Evolutionary conservation across 92 coral and sea anemone species (phyloP), one percentile per base, ranked within the genome.

Genomic region (Porites divaricata): DNA sequence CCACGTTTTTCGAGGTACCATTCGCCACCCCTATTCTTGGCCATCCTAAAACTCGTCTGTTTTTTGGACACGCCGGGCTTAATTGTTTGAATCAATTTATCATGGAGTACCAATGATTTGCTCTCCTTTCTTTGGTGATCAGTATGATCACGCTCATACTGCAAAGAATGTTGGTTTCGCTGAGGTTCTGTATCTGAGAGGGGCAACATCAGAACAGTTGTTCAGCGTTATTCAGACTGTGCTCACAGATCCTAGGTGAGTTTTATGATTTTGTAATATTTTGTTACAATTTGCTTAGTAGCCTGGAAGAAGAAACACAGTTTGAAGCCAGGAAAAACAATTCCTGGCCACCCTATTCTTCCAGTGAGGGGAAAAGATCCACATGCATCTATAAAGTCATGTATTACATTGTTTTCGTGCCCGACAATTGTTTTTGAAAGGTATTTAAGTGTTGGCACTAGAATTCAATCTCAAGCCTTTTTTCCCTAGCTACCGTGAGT

Each of bases 101-200:
- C 89, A 89, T 53, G 89, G 81, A 13, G 86, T 85, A 17, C 90
- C 93, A 22, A 25, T 89, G 86, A 41, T 89, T 8, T 63, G 80
- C 54, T 76, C 86, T 19, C 93, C 93, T 4, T 14, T 86, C 84
- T 79, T 81, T 72, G 85, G 83, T 8, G 93, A 89, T 24, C 93
- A 89, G 75, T 81, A 75, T 23, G 66, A 64, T 72, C 85, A 89
- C 28, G 71, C 89, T 6, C 58, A 53, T 24, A 21, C 67, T 17
- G 74, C 75, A 22, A 67, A 58, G 77, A 50, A 69, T 26, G 59
- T 63, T 10, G 87, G 89, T 16, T 63, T 81, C 50, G 89, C 89
- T 12, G 70, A 74, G 53, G 50, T 61, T 41, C 49, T 77, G 22
- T 22, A 56, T 3, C 20, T 85, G 24, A 45, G 68, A 16, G 35